Conservation (phyloP, 2,888 invertebrate genomes). For the Lasius platythorax region DNA sequence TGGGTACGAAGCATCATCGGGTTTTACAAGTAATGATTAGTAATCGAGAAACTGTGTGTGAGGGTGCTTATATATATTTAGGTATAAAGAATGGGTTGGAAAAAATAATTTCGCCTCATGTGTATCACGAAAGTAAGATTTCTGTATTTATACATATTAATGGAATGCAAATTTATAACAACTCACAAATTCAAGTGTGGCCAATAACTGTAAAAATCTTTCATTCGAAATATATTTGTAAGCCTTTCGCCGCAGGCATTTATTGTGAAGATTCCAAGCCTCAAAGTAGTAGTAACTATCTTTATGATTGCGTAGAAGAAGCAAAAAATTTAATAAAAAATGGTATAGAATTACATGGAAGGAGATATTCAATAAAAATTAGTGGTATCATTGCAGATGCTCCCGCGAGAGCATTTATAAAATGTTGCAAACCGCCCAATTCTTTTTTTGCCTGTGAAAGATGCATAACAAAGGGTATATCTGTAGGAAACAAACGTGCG, state of each 20-base stretch:
- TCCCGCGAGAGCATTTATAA: constrained; percentile 4
- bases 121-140: too few species aligned
- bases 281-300: background rate
- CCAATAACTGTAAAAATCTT: background rate
- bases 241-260: constrained; percentile 2
- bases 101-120: too few species aligned
- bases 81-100: too few species aligned
- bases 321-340: background rate
- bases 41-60: background rate
- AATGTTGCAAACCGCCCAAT: background rate
- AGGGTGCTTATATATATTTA: background rate
- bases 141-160: too few species aligned
- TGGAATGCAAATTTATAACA: too few species aligned
- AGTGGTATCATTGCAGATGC: background rate
- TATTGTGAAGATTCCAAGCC: background rate
- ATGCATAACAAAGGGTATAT: background rate
- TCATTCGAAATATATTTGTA: background rate
- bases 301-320: background rate
- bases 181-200: background rate
- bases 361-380: background rate
- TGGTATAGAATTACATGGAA: background rate
- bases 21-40: background rate
- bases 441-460: constrained; percentile 11
- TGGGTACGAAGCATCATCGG: background rate
- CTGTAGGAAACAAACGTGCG: background rate